Conservation (phyloP, 1,140 invertebrate species). For the Bombus superbus region DNA sequence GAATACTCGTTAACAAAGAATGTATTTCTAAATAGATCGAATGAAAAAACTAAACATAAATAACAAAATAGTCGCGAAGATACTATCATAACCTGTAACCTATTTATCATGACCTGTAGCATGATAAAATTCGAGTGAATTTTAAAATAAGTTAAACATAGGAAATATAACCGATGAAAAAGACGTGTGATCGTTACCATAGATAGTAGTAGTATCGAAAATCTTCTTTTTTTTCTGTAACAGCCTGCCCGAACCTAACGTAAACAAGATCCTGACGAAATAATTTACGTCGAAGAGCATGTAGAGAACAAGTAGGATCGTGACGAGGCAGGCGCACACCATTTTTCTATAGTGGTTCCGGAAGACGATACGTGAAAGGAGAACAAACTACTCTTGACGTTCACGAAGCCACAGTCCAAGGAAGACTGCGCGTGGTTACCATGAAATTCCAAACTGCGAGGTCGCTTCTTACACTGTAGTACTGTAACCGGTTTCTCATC, state of each 20-base stretch:
- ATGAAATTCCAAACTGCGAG: constrained; percentile 19
- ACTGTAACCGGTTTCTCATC: constrained; percentile 15
- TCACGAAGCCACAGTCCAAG: constrained; percentile 20
- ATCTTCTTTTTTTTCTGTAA: constrained; percentile 87
- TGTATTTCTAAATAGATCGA: background rate
- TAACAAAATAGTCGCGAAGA: background rate
- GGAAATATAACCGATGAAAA: background rate
- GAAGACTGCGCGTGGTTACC: constrained; percentile 33
- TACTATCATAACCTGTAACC: background rate
- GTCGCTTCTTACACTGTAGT: background rate
- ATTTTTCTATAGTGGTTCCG: constrained; percentile 55
- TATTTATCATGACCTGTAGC: background rate
- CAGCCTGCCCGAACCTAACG: constrained; percentile 85
- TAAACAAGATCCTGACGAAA: constrained; percentile 87
- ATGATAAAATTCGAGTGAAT: background rate
- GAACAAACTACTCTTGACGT: constrained; percentile 21
- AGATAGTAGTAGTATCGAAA: constrained; percentile 87
- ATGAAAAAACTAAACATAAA: background rate
- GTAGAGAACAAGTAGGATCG: constrained; percentile 86
- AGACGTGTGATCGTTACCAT: constrained; percentile 82
- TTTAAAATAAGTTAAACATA: background rate
- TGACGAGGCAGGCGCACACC: constrained; percentile 76
- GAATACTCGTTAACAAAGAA: background rate
- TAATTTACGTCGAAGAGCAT: constrained; percentile 91
- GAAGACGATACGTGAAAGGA: background rate